Evolutionary conservation across 35 echinoderm and acorn worm species (phyloP), one percentile per base, ranked within the genome.

Genomic region (Ptychodera flava): DNA sequence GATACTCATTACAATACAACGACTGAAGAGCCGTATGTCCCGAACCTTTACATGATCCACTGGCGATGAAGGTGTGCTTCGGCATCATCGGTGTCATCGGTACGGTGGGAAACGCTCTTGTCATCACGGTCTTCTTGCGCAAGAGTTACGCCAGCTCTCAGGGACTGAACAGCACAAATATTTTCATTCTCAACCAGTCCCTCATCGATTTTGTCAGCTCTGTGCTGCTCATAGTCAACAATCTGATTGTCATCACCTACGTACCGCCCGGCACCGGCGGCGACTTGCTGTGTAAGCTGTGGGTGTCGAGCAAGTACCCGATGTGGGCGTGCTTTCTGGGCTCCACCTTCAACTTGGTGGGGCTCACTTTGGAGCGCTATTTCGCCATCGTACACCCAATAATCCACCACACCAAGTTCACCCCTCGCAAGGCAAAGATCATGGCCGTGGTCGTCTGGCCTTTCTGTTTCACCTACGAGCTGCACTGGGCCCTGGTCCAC

Each of bases 181-280:
- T 91, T 28, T 76, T 97, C 31, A 97, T 97, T 82, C 79, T 97
- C 28, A 97, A 97, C 36, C 94, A 97, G 33, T 89, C 91, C 0
- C n/a, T 97, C 15, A 97, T 97, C 36, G 91, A 97, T 81, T 86
- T 97, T 28, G 77, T 93, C 6, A 91, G 90, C 31, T 91, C 94
- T 0, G 91, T 97, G 10, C 31, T 97, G 31, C 93, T 97, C 37
- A 82, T 97, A 0, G 30, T 91, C 15, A 86, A 93, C 30, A 88
- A 85, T 0, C 77, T 93, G 34, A 85, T 81, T 36, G 35, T 45
- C 1, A 36, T 87, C 22, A 64, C 45, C 16, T 82, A 36, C 27
- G 32, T 93, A 77, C 35, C 52, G 31, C 76, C 80, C n/a, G 79
- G 79, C 1, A 29, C 64, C 27, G 35, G 83, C 14, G 86, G 84